Base-by-base conservation (phyloP, 2,113 vertebrate species). In the Petroica traversi region DNA sequence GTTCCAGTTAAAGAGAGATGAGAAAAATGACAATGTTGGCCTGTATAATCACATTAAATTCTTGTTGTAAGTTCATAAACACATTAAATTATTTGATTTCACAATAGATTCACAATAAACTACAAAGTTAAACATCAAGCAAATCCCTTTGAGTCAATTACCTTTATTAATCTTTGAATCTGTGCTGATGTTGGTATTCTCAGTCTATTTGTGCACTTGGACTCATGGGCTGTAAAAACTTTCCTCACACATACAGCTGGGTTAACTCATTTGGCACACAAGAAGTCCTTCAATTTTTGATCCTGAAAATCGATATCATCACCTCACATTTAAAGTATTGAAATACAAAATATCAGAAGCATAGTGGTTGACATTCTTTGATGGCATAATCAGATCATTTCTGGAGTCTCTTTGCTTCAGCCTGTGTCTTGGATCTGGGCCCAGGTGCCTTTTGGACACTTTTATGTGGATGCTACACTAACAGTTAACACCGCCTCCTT, bases 31-130 rank as follows among this genome's bases (percentile, higher is more conserved):
- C 33, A 64, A 15, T 88, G 84, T 69, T 72, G 51, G 84, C 36
- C 22, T 55, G 5, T 28, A 54, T 58, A 76, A 88, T 78, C 67
- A 94, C 88, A 92, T 86, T 86, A 79, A 87, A 61, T 82, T 5
- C 6, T 94, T 89, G 10, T 46, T 89, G 5, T 58, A 83, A 81
- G 36, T 84, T 84, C 40, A 73, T 41, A 91, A 95, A 64, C 13
- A 85, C 11, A 31, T 38, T 79, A 46, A 75, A 92, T n/a, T 81
- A 73, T 45, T 94, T 90, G 86, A 34, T 89, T 97, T 94, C n/a
- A 19, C 45, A 80, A 18, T 43, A 72, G 45, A 54, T 41, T 92
- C 48, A 71, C 77, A 62, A 45, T 55, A 66, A 93, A 16, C 52
- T 92, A 45, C 3, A 3, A 93, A 89, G 68, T 6, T 85, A 52